Base-by-base conservation (phyloP, 1,140 invertebrate species). In the Orussus abietinus region DNA sequence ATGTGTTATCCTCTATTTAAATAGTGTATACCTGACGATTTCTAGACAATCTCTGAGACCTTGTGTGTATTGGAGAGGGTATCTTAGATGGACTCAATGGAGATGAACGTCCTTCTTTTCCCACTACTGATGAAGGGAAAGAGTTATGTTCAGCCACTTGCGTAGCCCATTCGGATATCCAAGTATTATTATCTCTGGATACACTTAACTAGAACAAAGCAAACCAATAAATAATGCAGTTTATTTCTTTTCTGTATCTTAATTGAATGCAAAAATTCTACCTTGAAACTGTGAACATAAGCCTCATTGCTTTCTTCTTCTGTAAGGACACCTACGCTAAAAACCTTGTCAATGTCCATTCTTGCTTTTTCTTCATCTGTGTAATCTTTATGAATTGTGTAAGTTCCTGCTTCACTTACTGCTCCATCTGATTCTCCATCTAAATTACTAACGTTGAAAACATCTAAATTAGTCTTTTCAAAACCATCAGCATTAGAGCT, bases 331-430 rank as follows among this genome's bases (percentile, higher is more conserved):
- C 75, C 70, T 10, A 83, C 74, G 32, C 80, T 80, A 66, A 89
- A 89, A 26, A 82, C 80, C 49, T 80, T 79, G 53, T 92, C 90
- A 51, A 94, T 93, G 55, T 87, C 86, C 77, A 86, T 86, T 52
- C 88, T 76, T 30, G 89, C 89, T 72, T 88, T 85, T 48, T 90
- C 85, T 55, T 89, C 86, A 55, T 90, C 89, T 1, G 86, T 85
- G 51, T 88, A 88, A 50, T 90, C 86, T 38, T 85, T 85, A 51
- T 90, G 85, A 21, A 94, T 82, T 0, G 90, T 93, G 51, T 93
- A 94, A 1, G 90, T 94, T 18, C 90, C 90, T 4, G 86, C 77
- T 62, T 90, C 87, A 65, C 87, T 90, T 0, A 81, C 76, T 17
- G 84, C 83, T 49, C 85, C 86, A 15, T 64, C 62, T 0, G 62